Percentiles rank a stretch among this genome's conserved stretches.
phyloP scores from a whole-genome alignment of 2,888 invertebrate genomes.

The Athetis lepigone region DNA sequence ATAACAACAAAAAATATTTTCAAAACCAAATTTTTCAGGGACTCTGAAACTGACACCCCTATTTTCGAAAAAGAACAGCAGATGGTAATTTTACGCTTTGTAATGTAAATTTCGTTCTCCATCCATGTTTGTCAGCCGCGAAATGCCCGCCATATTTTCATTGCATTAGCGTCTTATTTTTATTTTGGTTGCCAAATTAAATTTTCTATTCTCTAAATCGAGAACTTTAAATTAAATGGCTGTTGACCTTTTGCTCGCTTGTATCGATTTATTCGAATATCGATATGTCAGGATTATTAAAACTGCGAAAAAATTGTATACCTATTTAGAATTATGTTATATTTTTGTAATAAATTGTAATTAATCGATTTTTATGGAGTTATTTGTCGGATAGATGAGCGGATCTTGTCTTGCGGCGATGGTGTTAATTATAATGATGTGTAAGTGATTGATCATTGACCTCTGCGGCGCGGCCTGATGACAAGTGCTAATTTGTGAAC shows the following conservation, averaged over 20 bases:
- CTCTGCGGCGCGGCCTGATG: constrained; percentile 19
- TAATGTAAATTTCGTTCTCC: constrained; percentile 66
- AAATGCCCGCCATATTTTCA: constrained; percentile 48
- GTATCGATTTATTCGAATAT: constrained; percentile 47
- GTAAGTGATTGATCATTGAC: constrained; percentile 45
- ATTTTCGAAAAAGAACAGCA: constrained; percentile 49
- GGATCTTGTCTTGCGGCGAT: constrained; percentile 16
- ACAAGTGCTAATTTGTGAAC: constrained; percentile 14
- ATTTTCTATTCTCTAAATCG: constrained; percentile 44
- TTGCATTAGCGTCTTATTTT: constrained; percentile 29
- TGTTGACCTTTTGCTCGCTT: constrained; percentile 66
- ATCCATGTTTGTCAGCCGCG: constrained; percentile 61
- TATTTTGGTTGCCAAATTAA: constrained; percentile 32
- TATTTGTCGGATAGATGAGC: constrained; percentile 33
- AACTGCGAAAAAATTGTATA: constrained; percentile 21
- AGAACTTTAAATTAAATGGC: constrained; percentile 60
- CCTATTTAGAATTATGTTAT: constrained; percentile 21
- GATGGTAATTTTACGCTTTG: constrained; percentile 70
- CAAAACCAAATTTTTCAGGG: background rate
- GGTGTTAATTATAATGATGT: constrained; percentile 6
- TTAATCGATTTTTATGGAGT: constrained; percentile 37
- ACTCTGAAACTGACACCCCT: constrained; percentile 56
- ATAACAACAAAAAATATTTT: background rate
- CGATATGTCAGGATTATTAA: constrained; percentile 53
- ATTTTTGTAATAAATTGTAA: constrained; percentile 45